A percentile compares a stretch with the other conserved stretches of the same genome.
Evolutionary conservation across 2,797 vertebrate genomes (phyloP).

Genomic region (Bradypus variegatus): DNA sequence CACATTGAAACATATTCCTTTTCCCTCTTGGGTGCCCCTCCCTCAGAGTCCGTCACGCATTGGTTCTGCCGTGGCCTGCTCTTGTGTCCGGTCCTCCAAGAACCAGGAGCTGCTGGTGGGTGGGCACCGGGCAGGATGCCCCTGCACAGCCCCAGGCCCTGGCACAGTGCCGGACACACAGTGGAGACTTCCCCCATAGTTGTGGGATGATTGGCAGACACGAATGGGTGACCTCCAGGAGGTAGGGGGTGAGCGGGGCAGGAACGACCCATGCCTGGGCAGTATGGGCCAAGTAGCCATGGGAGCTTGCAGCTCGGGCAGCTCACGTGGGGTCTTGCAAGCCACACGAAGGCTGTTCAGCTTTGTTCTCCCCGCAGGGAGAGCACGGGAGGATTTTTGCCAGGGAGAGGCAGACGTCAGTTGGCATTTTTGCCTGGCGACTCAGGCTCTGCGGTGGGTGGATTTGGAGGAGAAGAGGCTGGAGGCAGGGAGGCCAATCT

Average conservation of each 20-base stretch:
- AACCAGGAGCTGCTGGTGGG: not conserved
- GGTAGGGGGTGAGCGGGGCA: not conserved
- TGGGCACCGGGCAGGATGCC: not conserved
- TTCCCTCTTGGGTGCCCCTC: not conserved
- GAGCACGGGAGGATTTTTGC: not conserved
- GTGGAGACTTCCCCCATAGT: not conserved
- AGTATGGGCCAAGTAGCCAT: not conserved
- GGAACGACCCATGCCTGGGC: not conserved
- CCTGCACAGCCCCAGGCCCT: not conserved
- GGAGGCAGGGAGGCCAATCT: not conserved
- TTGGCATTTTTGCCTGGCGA: not conserved
- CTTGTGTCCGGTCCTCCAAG: not conserved
- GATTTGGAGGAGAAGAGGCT: not conserved
- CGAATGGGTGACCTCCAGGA: not conserved
- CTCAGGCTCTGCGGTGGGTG: not conserved
- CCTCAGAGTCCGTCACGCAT: not conserved
- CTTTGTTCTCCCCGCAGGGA: not conserved
- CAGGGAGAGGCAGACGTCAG: not conserved
- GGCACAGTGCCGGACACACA: not conserved
- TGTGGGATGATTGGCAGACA: not conserved
- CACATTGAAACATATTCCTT: not conserved
- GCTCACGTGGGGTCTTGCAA: not conserved
- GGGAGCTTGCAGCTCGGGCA: not conserved
- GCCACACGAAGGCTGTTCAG: not conserved
- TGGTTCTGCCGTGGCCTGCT: not conserved